phyloP scores from a whole-genome alignment of 1,140 invertebrate genomes.

The Caerostris extrusa region DNA sequence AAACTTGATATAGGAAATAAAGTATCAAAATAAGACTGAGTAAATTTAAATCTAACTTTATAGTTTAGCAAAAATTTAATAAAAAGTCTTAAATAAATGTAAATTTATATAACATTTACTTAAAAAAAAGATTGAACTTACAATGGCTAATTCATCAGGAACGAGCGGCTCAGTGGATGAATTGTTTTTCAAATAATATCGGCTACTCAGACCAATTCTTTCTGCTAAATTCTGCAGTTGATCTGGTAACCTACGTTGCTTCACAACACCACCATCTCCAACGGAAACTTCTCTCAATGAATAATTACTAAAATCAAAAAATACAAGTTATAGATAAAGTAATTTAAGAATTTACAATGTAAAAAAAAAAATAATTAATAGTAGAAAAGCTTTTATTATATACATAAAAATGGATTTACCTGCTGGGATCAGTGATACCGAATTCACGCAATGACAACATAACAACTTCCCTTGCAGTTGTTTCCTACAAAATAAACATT shows the following conservation, averaged over 20 bases:
- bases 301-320: constrained; percentile 85
- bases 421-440: constrained; percentile 94
- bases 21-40: too few relatives aligned
- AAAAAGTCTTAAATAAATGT: too few relatives aligned
- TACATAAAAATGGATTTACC: constrained; percentile 69
- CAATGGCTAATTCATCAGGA: constrained; percentile 94
- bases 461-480: constrained; percentile 98
- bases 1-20: too few relatives aligned
- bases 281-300: constrained; percentile 98
- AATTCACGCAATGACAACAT: constrained; percentile 98
- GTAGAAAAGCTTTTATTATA: not conserved
- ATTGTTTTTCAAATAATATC: constrained; percentile 98
- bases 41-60: too few relatives aligned
- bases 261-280: constrained; percentile 94
- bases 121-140: constrained; percentile 58
- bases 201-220: constrained; percentile 87
- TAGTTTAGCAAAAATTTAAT: too few relatives aligned
- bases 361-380: not conserved
- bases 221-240: constrained; percentile 97
- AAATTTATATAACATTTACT: too few relatives aligned
- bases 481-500: constrained; percentile 86
- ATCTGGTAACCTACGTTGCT: constrained; percentile 96
- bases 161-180: constrained; percentile 96
- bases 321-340: not conserved
- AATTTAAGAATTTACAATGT: not conserved